A percentile compares a stretch with the other conserved stretches of the same genome.
Conservation (phyloP, 2,888 invertebrate genomes). For the Catonia carolina region DNA sequence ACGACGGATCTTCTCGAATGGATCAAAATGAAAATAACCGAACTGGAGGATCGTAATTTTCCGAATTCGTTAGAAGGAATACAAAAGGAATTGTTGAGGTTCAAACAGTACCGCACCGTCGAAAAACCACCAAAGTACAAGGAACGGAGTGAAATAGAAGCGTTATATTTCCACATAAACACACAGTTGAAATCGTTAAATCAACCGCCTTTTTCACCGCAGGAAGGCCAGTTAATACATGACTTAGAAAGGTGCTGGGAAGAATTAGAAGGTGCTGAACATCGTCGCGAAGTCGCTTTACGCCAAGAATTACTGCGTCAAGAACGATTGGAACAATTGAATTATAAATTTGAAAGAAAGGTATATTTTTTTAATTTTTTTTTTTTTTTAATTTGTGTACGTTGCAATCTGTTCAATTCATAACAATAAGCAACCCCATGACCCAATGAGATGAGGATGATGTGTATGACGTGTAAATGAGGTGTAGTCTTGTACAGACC, state of each 20-base stretch:
- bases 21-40: conserved; percentile 79
- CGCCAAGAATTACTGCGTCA: conserved; percentile 85
- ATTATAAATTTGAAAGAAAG: conserved; percentile 93
- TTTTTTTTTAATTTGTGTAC: conserved; percentile 55
- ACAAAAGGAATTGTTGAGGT: conserved; percentile 77
- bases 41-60: conserved; percentile 77
- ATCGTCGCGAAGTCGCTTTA: conserved; percentile 85
- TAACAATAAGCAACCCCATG: too few species aligned
- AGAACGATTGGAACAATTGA: conserved; percentile 88
- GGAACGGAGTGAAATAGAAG: conserved; percentile 95
- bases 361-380: conserved; percentile 45
- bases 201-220: conserved; percentile 76
- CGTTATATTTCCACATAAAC: conserved; percentile 92
- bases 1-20: conserved; percentile 84
- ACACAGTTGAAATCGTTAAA: conserved; percentile 91
- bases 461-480: too few species aligned
- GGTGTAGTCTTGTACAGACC: too few species aligned
- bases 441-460: too few species aligned
- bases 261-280: conserved; percentile 85
- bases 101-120: conserved; percentile 92
- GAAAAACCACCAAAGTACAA: conserved; percentile 99
- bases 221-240: conserved; percentile 85
- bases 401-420: too few species aligned
- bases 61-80: conserved; percentile 95
- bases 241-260: conserved; percentile 96